These are phyloP conservation scores for Drosophila insularis DNA, from an alignment of 1,140 invertebrate genomes.

Conservation along the genomic window DNA sequence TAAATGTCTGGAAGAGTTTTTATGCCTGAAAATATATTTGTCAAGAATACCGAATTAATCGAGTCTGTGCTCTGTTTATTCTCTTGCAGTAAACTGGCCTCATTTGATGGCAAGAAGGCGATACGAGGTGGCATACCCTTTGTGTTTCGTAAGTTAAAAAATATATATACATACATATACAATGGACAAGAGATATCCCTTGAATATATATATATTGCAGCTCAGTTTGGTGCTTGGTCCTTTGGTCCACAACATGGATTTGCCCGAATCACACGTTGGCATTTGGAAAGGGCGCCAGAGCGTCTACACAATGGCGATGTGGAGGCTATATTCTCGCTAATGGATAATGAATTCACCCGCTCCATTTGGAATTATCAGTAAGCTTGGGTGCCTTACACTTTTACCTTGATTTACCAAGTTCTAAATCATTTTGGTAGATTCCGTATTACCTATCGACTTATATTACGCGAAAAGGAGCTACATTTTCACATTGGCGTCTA, in stretches of 20 bases:
- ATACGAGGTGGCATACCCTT: conserved; percentile 97
- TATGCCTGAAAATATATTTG: conserved; percentile 52
- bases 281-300: conserved; percentile 93
- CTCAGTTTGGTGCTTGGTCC: conserved; percentile 96
- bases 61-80: conserved; percentile 23
- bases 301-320: conserved; percentile 93
- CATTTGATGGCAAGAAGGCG: conserved; percentile 97
- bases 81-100: conserved; percentile 92
- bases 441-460: conserved; percentile 92
- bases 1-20: conserved; percentile 75
- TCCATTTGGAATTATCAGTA: conserved; percentile 97
- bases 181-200: background rate
- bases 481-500: conserved; percentile 96
- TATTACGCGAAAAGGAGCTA: conserved; percentile 94
- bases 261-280: conserved; percentile 95
- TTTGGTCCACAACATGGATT: conserved; percentile 97
- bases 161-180: background rate
- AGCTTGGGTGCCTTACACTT: conserved; percentile 58
- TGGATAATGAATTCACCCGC: conserved; percentile 95
- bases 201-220: conserved; percentile 83
- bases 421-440: conserved; percentile 83
- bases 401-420: background rate
- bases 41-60: conserved; percentile 64
- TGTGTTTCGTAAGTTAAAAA: conserved; percentile 94
- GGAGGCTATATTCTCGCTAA: conserved; percentile 94